Base-by-base conservation (phyloP, 2,797 vertebrate species). In the Aulostomus chinensis region DNA sequence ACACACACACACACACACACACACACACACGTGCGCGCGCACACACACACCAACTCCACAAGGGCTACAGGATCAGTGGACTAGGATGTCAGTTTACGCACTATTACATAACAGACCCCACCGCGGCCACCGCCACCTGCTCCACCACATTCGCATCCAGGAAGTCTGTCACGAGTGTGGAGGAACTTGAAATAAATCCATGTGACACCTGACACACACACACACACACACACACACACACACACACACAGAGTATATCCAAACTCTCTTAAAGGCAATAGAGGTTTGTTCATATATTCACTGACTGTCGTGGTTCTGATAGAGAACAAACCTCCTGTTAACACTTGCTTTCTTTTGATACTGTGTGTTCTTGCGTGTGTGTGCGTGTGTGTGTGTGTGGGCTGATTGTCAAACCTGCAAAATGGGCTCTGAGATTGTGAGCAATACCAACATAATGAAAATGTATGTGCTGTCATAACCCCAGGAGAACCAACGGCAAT, bases 1-100 rank as follows among this genome's bases (percentile, higher is more conserved):
- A 41, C 13, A 38, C 20, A 14, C 12, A 24, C 36, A 14, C 5
- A 12, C 11, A 17, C 3, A 22, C n/a, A n/a, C 11, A n/a, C 22
- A 3, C 8, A 21, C 13, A n/a, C 4, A 11, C 17, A 13, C 37
- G 12, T 26, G 24, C n/a, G 24, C 24, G 24, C 7, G 24, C 7
- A 7, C 28, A 11, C n/a, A 2, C 28, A 29, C 28, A 3, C 8
- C n/a, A 26, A 5, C 4, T 26, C 7, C 7, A 26, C 4, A 86
- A 87, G 85, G 86, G 86, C 84, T 88, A 87, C 61, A 46, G 77
- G 68, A 76, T 69, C 51, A 36, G 53, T 62, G 57, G 80, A 76
- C 79, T 54, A 64, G 68, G 74, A 78, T 41, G 67, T 73, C 66
- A 57, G 36, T 66, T 70, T 67, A 70, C 34, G 41, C 57, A 66